Conservation (phyloP, 2,888 invertebrate genomes). For the Platycnemis pennipes region DNA sequence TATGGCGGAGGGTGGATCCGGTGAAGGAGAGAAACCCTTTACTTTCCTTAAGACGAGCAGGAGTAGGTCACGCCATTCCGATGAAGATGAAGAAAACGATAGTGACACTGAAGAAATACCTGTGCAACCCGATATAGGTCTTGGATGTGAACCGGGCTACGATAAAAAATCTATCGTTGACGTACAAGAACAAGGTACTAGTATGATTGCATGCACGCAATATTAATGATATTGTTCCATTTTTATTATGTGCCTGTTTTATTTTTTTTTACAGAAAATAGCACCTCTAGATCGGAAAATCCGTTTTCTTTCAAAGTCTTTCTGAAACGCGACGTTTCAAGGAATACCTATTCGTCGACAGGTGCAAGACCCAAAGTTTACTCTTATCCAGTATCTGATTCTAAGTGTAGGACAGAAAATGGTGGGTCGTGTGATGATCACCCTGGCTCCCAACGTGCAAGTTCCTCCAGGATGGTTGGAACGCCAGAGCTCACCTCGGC, state of each 20-base stretch:
- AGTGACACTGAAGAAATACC: conserved; percentile 77
- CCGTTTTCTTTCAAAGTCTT: conserved; percentile 94
- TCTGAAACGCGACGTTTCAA: conserved; percentile 84
- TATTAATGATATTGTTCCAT: neutral
- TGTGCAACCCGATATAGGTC: conserved; percentile 80
- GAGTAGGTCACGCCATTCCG: conserved; percentile 19
- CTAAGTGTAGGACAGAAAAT: conserved; percentile 49
- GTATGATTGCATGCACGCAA: neutral
- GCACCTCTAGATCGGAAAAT: conserved; percentile 85
- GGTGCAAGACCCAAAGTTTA: conserved; percentile 91
- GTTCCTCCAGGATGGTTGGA: conserved; percentile 72
- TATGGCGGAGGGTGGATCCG: conserved; percentile 67
- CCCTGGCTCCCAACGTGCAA: conserved; percentile 48
- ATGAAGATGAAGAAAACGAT: conserved; percentile 53
- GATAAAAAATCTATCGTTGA: conserved; percentile 70
- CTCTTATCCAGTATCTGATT: conserved; percentile 73
- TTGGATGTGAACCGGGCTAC: conserved; percentile 77
- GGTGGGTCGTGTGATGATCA: conserved; percentile 36
- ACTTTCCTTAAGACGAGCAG: neutral
- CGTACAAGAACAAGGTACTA: conserved; percentile 69
- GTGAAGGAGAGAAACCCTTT: conserved; percentile 46
- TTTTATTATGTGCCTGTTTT: conserved; percentile 72
- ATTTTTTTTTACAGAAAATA: conserved; percentile 80
- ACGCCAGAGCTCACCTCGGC: conserved; percentile 74
- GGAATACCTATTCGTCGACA: conserved; percentile 83